Base-by-base conservation (phyloP, 2,113 vertebrate genomes). In the Spea multiplicata region DNA sequence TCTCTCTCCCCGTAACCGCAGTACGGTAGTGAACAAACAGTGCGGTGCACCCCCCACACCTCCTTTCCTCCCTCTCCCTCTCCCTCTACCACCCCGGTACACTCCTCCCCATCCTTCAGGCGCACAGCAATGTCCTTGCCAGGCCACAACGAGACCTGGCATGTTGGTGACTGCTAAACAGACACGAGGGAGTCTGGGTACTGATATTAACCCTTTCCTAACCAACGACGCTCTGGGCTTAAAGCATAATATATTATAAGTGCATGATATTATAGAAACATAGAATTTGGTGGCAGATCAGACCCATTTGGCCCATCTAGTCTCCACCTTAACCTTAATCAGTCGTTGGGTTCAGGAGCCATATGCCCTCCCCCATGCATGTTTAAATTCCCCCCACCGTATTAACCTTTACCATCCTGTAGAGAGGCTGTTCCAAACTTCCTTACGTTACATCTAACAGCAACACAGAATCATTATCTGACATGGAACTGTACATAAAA, bases 71-170 rank as follows among this genome's bases (percentile, higher is more conserved):
- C 44, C 46, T 61, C 14, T 65, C 47, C 47, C 7, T 61, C 12
- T 10, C 14, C 61, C 47, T 48, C n/a, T 64, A 68, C 44, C 59
- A 57, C 68, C 66, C 59, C 59, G 45, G 59, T 30, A 5, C 62
- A 12, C 57, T 64, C 76, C 76, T 70, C 68, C 76, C 49, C 69
- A 72, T 70, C 77, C 77, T 79, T 59, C 61, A 49, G 77, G 70
- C 50, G 57, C 48, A 73, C 61, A 73, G 44, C 76, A 64, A 65
- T n/a, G 30, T 53, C 64, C 61, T 70, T 79, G 77, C 77, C 77
- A 79, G 77, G 70, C 59, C 59, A 61, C 76, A 79, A 72, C 76
- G 16, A 78, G 76, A 78, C 65, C 68, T 78, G 76, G 70, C 77
- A 73, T 79, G 77, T 73, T 73, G 70, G 13, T 57, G 70, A 55